Conservation (phyloP, 2,888 invertebrate genomes). For the Crematogaster levior region DNA sequence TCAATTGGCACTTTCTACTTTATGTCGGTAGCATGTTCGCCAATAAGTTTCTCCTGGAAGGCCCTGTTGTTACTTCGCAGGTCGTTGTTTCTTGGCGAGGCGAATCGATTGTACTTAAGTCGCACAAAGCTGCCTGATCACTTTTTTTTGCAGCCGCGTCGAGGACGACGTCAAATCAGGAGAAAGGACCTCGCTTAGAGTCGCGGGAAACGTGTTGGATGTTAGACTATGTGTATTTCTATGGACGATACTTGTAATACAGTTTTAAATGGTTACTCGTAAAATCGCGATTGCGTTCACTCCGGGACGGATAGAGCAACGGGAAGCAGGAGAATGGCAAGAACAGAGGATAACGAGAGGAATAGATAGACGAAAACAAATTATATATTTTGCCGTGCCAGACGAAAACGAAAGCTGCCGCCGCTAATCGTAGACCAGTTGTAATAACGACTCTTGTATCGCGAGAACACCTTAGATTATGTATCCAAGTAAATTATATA, state of each 20-base stretch:
- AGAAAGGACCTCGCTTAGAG: not conserved
- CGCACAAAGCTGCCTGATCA: slow-evolving; percentile 12
- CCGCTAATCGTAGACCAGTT: slow-evolving; percentile 78
- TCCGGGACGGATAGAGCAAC: not conserved
- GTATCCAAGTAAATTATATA: slow-evolving; percentile 81
- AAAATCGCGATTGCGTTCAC: slow-evolving; percentile 33
- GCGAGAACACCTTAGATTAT: slow-evolving; percentile 75
- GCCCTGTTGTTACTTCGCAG: not conserved
- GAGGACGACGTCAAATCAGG: slow-evolving; percentile 7
- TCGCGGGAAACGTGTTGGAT: no score
- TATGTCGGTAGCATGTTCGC: not conserved
- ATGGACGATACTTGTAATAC: slow-evolving; percentile 62
- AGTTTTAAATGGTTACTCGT: slow-evolving; percentile 64
- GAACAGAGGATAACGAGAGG: not conserved
- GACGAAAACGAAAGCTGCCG: slow-evolving; percentile 77
- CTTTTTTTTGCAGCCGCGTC: not conserved
- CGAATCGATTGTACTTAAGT: slow-evolving; percentile 45
- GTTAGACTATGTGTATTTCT: slow-evolving; percentile 65
- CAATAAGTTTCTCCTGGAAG: not conserved
- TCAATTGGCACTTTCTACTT: not conserved
- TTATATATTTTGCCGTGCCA: slow-evolving; percentile 74
- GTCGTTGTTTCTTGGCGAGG: not conserved
- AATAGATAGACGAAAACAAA: slow-evolving; percentile 66
- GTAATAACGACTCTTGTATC: slow-evolving; percentile 73
- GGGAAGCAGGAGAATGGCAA: not conserved